Base-by-base conservation (phyloP, 2,113 vertebrate genomes). In the Chloroceryle aenea region DNA sequence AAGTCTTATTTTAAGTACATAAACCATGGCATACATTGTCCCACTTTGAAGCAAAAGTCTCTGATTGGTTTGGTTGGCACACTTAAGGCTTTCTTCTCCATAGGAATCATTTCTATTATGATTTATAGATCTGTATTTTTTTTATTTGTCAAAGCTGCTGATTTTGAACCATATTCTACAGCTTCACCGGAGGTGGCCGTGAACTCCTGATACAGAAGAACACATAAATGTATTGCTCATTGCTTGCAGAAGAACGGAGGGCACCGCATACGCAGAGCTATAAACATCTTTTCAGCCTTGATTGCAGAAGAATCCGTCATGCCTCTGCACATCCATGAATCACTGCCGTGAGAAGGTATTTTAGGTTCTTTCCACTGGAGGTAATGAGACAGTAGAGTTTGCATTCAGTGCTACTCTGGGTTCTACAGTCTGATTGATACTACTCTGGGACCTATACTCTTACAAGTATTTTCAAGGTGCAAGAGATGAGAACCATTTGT, bases 221-320 rank as follows among this genome's bases (percentile, higher is more conserved):
- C 40, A 43, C 0, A 36, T 9, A 19, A 25, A 42, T 4, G 0
- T 8, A 38, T 10, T 21, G 36, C 38, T 71, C 0, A 0, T 5
- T 77, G 43, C 43, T 48, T n/a, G 26, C 4, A 53, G 53, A 45
- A 25, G 48, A 34, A 69, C 0, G 10, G 64, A 59, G n/a, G n/a
- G 29, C 14, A 5, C 36, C 26, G 20, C 56, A 5, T 6, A 18
- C 22, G 14, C 4, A 10, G 22, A 61, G 45, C 36, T 53, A 11
- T 0, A 40, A 85, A 45, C 11, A 9, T 4, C 21, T 47, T 34
- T 30, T 56, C 43, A 52, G 75, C 69, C 38, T 17, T 52, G 56
- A 36, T 21, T 56, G 36, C 61, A 22, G 40, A 59, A 59, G 40
- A 87, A 36, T 45, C 45, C 36, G 74, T n/a, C 40, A 30, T 7